A percentile compares a stretch with the other conserved stretches of the same genome.
phyloP scores from a whole-genome alignment of 2,888 invertebrate genomes.

The Ditula angustiorana region DNA sequence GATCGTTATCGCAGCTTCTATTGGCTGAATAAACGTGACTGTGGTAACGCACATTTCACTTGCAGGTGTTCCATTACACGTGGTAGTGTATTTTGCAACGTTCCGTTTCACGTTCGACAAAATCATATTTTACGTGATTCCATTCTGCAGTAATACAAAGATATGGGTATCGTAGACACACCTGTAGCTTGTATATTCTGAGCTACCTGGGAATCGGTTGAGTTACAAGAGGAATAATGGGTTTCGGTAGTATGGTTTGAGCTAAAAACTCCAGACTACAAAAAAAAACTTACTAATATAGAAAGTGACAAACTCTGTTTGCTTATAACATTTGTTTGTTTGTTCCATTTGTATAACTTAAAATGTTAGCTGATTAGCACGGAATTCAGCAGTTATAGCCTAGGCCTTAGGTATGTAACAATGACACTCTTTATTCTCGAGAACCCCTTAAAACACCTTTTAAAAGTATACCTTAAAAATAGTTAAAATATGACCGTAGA shows the following conservation, averaged over 20 bases:
- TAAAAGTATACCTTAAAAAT: no score
- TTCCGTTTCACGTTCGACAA: slow-evolving; percentile 71
- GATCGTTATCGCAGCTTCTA: slow-evolving; percentile 48
- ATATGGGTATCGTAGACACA: slow-evolving; percentile 33
- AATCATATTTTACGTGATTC: slow-evolving; percentile 82
- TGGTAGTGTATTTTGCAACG: slow-evolving; percentile 43
- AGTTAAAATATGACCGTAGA: no score
- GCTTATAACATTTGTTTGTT: no score
- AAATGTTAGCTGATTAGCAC: no score
- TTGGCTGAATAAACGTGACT: slow-evolving; percentile 54
- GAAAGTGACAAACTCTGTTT: no score
- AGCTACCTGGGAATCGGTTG: neutral
- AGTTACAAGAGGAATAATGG: neutral
- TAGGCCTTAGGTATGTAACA: no score
- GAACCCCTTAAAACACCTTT: no score
- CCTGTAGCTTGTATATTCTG: slow-evolving; percentile 27
- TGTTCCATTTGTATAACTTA: no score
- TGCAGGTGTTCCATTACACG: slow-evolving; percentile 58
- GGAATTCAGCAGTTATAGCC: no score
- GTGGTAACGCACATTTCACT: slow-evolving; percentile 53
- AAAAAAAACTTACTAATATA: no score
- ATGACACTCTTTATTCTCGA: no score
- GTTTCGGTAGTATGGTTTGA: neutral
- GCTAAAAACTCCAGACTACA: no score
- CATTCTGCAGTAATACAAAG: slow-evolving; percentile 58